A percentile compares a stretch with the other conserved stretches of the same genome.
Evolutionary conservation across 2,113 vertebrate species (phyloP).

Genomic region (Oncorhynchus masou): DNA sequence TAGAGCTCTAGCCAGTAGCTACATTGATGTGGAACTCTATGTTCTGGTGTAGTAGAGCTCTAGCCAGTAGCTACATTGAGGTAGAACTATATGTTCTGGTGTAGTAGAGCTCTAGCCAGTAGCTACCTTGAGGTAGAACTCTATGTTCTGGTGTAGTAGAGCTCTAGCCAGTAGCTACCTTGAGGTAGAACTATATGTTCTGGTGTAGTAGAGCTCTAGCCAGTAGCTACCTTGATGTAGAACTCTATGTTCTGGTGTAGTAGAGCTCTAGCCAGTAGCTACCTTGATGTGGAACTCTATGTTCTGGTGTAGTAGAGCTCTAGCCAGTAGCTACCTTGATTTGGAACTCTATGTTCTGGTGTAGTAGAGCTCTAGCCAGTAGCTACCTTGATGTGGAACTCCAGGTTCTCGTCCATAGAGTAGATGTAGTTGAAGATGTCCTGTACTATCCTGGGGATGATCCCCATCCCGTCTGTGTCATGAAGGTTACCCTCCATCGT

Average conservation of each 20-base stretch:
- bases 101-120: no score
- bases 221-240: constrained; percentile 83
- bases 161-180: constrained; percentile 65
- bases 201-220: constrained; percentile 34
- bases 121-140: constrained; percentile 90
- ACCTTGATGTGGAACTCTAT: no score
- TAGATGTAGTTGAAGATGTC: constrained; percentile 97
- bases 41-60: constrained; percentile 38
- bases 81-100: constrained; percentile 89
- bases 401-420: constrained; percentile 93
- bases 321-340: no score
- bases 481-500: constrained; percentile 98
- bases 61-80: constrained; percentile 78
- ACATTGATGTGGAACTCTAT: constrained; percentile 94
- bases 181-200: constrained; percentile 93
- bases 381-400: constrained; percentile 91
- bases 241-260: constrained; percentile 84
- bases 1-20: constrained; percentile 14
- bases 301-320: no score
- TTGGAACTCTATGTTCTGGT: no score
- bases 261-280: no score
- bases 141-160: constrained; percentile 65
- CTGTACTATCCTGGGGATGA: constrained; percentile 92
- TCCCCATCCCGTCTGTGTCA: constrained; percentile 89
- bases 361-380: no score